These are phyloP conservation scores for Triplophysa rosa DNA, from an alignment of 2,113 vertebrate species.

Conservation along the genomic window DNA sequence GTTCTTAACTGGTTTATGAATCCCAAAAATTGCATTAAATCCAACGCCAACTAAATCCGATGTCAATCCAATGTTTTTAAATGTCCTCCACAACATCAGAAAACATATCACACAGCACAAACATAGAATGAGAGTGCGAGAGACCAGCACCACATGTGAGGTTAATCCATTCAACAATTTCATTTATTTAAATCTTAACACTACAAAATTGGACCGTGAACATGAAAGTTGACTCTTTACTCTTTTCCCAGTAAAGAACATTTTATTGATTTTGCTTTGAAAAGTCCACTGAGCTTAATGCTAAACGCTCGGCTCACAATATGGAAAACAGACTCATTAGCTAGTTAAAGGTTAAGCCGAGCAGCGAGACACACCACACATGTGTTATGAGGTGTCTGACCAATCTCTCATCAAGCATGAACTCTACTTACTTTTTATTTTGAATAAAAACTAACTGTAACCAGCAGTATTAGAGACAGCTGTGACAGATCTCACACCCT, in stretches of 20 bases:
- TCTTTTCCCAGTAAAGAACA: no score
- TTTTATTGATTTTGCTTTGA: not conserved
- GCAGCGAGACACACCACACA: not conserved
- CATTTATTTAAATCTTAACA: no score
- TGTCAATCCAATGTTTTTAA: no score
- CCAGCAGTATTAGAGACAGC: slow-evolving; percentile 28
- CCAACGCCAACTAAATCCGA: no score
- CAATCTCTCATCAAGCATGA: slow-evolving; percentile 34
- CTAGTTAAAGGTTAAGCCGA: slow-evolving; percentile 10
- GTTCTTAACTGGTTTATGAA: no score
- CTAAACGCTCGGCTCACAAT: not conserved
- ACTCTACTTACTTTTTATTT: not conserved
- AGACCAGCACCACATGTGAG: no score
- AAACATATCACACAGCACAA: no score
- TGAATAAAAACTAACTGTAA: slow-evolving; percentile 24
- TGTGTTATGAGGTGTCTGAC: slow-evolving; percentile 6
- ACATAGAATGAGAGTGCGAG: accelerated
- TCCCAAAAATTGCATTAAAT: no score
- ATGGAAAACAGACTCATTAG: slow-evolving; percentile 16
- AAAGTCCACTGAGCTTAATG: not conserved
- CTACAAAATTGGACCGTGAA: no score
- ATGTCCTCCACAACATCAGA: no score
- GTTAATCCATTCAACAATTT: no score
- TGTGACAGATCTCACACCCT: slow-evolving; percentile 28
- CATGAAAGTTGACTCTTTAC: no score